Evolutionary conservation across 2,113 vertebrate genomes (phyloP).

Genomic region (Upupa epops): DNA sequence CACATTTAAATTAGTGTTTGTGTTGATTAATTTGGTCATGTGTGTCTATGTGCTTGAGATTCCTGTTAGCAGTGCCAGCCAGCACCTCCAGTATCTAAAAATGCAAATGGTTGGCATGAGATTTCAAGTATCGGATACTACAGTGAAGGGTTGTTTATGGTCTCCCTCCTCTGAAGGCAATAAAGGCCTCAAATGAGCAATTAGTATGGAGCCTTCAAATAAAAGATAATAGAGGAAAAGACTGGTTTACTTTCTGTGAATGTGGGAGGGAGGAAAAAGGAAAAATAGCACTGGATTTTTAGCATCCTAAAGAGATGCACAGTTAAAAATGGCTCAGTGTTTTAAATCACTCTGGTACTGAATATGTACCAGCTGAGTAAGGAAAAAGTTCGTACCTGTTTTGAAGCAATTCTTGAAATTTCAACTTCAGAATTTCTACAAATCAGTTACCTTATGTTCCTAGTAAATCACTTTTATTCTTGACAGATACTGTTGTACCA

Average conservation of each 20-base stretch:
- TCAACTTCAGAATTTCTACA: neutral
- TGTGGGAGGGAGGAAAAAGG: fast-evolving
- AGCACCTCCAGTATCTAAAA: neutral
- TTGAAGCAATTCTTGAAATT: neutral
- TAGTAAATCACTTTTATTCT: conserved; percentile 5
- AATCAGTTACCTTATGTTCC: neutral
- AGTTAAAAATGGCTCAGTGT: neutral
- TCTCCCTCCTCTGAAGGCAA: neutral
- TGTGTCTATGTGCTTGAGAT: neutral
- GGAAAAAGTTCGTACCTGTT: neutral
- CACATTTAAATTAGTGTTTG: neutral
- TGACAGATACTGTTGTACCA: neutral
- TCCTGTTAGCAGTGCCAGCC: neutral
- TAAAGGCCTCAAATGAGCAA: neutral
- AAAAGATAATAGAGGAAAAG: neutral
- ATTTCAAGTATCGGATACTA: neutral
- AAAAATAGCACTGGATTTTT: neutral
- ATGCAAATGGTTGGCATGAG: neutral
- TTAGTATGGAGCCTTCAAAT: neutral
- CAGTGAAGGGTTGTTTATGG: neutral
- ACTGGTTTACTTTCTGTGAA: neutral
- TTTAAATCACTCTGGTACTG: neutral
- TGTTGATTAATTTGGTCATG: neutral
- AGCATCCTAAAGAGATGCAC: neutral
- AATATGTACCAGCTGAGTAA: neutral